A percentile compares a stretch with the other conserved stretches of the same genome.
phyloP scores from a whole-genome alignment of 2,888 invertebrate genomes.

The Spisula subtruncata region DNA sequence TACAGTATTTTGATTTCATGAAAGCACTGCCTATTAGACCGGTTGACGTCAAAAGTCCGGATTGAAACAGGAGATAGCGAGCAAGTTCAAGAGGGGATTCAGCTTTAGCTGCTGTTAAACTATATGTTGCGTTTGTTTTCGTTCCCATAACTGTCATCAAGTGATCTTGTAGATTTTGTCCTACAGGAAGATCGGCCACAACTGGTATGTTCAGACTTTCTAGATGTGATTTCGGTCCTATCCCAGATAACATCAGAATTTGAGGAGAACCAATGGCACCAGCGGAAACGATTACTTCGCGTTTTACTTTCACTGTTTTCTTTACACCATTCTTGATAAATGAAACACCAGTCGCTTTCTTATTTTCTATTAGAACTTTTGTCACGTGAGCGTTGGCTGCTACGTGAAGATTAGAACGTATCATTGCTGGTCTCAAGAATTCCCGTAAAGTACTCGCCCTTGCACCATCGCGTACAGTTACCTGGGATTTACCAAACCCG shows the following conservation, averaged over 20 bases:
- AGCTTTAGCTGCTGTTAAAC: slow-evolving; percentile 38
- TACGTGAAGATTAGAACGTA: slow-evolving; percentile 79
- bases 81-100: slow-evolving; percentile 38
- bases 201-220: slow-evolving; percentile 82
- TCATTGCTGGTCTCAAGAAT: slow-evolving; percentile 81
- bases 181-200: slow-evolving; percentile 84
- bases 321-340: slow-evolving; percentile 72
- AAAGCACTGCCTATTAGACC: slow-evolving; percentile 37
- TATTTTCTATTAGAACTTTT: slow-evolving; percentile 74
- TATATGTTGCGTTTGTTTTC: slow-evolving; percentile 50
- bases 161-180: slow-evolving; percentile 85
- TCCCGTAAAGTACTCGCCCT: slow-evolving; percentile 84
- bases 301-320: slow-evolving; percentile 71
- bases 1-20: slow-evolving; percentile 28
- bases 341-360: slow-evolving; percentile 78
- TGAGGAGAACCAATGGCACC: slow-evolving; percentile 87
- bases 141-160: slow-evolving; percentile 52
- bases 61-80: slow-evolving; percentile 30
- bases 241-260: slow-evolving; percentile 86
- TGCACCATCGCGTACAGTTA: slow-evolving; percentile 73
- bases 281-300: slow-evolving; percentile 85
- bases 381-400: slow-evolving; percentile 73
- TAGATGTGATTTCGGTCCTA: slow-evolving; percentile 86
- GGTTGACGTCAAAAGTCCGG: slow-evolving; percentile 44
- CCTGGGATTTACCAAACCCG: slow-evolving; percentile 55